These are phyloP conservation scores for Blastobasis adustella DNA, from an alignment of 2,888 invertebrate species.

Conservation along the genomic window DNA sequence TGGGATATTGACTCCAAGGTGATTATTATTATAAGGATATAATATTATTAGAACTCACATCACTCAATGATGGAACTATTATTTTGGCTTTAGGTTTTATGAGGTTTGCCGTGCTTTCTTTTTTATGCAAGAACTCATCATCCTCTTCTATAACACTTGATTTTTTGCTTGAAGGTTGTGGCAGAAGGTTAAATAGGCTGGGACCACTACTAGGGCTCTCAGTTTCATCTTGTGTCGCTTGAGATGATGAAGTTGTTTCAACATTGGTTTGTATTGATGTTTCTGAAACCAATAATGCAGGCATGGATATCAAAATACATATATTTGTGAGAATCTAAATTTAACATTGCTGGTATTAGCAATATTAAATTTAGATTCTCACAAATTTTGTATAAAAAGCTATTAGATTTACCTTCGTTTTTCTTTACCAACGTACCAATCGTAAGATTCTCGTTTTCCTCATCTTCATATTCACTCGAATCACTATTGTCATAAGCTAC, in stretches of 20 bases:
- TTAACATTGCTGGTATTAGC: too few relatives aligned
- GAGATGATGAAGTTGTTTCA: neutral
- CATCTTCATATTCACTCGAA: conserved; percentile 55
- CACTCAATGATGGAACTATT: conserved; percentile 79
- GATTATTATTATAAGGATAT: too few relatives aligned
- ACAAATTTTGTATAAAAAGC: too few relatives aligned
- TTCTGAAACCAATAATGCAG: conserved; percentile 8
- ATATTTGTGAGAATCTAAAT: too few relatives aligned
- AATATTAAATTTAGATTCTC: too few relatives aligned
- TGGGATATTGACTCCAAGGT: too few relatives aligned
- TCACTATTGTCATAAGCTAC: conserved; percentile 78
- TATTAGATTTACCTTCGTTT: conserved; percentile 22
- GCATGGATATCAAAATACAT: too few relatives aligned
- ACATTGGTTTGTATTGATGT: conserved; percentile 7
- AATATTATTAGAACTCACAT: conserved; percentile 67
- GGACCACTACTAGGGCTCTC: conserved; percentile 1
- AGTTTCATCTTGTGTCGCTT: neutral
- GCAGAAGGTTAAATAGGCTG: conserved; percentile 56
- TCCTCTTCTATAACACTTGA: conserved; percentile 68
- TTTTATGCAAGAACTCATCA: conserved; percentile 78
- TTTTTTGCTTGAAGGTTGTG: conserved; percentile 60
- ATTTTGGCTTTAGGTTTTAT: conserved; percentile 77
- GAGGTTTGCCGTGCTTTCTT: conserved; percentile 43
- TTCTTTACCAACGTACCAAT: conserved; percentile 29
- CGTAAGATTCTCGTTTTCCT: conserved; percentile 26